Evolutionary conservation across 1,140 invertebrate species (phyloP), one percentile per base, ranked within the genome.

Genomic region (Palaemon carinicauda): DNA sequence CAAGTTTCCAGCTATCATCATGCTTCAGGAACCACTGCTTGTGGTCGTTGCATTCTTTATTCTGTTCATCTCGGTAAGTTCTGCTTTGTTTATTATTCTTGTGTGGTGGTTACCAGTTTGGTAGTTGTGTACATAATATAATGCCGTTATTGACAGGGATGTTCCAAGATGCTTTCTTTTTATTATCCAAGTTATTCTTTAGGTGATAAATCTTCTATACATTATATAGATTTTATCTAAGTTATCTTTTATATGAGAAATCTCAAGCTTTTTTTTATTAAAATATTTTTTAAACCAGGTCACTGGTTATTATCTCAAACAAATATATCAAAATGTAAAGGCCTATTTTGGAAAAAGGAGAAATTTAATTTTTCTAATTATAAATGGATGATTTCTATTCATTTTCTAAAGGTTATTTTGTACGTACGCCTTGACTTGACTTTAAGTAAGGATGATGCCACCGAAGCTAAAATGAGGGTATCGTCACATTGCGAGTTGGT

Each of bases 351-450:
- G 29, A 29, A 19, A 3, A 69, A 29, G 29, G n/a, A 31, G 10
- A 29, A 60, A 60, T 27, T 7, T n/a, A n/a, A n/a, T n/a, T n/a
- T n/a, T n/a, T n/a, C n/a, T n/a, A 5, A 21, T 7, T 29, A 1
- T 0, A 24, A 69, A 24, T 75, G 29, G n/a, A 31, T 80, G 1
- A 3, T 29, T 19, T 78, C 51, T 80, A 51, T 29, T 5, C 50
- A 56, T 80, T 41, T 14, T 52, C 52, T 50, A 53, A 89, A 41
- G 85, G 96, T 99, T 53, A 98, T 99, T 90, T 93, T 99, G 89
- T 98, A 98, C 92, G 96, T 99, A 65, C 93, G 98, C 82, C 92
- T 99, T 89, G 98, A 99, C 92, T 99, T 99, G 92, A 97, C 97
- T 75, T 97, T 99, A 88, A 93, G 91, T 90, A 89, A 93, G 91